phyloP scores from a whole-genome alignment of 2,888 invertebrate genomes.

The Watsonalla cultraria region DNA sequence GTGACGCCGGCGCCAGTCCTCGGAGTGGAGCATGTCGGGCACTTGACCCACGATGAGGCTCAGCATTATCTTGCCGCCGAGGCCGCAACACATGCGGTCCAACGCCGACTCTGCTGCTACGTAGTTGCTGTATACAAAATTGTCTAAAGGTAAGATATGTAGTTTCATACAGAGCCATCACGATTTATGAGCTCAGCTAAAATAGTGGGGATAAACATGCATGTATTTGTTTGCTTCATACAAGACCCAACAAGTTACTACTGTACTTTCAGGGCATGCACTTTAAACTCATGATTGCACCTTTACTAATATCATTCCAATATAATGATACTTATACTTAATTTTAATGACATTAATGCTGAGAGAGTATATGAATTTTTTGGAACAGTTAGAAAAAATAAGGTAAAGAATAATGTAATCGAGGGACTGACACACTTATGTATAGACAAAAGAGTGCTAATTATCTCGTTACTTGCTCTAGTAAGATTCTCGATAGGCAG shows the following conservation, averaged over 20 bases:
- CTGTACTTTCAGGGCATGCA: no score
- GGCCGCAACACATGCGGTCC: conserved; percentile 97
- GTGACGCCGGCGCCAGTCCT: conserved; percentile 93
- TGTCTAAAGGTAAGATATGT: background rate
- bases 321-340: no score
- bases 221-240: no score
- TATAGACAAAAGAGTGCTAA: conserved; percentile 61
- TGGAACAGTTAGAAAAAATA: no score
- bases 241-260: no score
- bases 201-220: no score
- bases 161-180: no score
- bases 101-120: conserved; percentile 97
- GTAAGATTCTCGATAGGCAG: conserved; percentile 46
- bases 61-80: conserved; percentile 94
- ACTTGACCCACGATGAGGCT: conserved; percentile 92
- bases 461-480: conserved; percentile 61
- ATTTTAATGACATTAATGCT: no score
- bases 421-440: conserved; percentile 70
- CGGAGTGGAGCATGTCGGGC: conserved; percentile 90
- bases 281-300: no score
- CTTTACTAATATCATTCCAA: no score
- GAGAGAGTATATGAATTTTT: no score
- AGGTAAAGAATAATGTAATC: conserved; percentile 37
- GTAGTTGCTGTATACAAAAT: conserved; percentile 83
- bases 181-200: no score